Conservation (phyloP, 2,888 invertebrate species). For the Acrobeloides nanus region DNA sequence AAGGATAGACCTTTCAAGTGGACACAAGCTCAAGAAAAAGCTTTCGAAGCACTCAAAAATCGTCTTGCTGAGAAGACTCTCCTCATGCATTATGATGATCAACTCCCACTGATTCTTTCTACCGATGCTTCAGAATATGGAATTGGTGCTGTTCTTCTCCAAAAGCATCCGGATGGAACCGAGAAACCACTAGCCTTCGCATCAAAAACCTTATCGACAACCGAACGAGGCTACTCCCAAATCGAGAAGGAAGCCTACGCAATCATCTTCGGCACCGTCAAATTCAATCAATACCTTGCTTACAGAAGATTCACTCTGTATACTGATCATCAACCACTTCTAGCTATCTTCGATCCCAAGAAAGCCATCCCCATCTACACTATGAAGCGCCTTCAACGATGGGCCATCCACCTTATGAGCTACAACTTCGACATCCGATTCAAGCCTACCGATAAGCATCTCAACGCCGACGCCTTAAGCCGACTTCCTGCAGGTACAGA, state of each 20-base stretch:
- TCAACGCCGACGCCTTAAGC: slow-evolving; percentile 54
- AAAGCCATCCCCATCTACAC: slow-evolving; percentile 11
- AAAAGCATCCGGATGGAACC: slow-evolving; percentile 28
- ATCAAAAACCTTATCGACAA: slow-evolving; percentile 25
- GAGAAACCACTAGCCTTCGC: slow-evolving; percentile 34
- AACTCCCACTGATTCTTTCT: slow-evolving; percentile 16
- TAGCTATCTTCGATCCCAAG: slow-evolving; percentile 23
- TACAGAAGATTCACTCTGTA: slow-evolving; percentile 50
- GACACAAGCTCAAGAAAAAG: neutral
- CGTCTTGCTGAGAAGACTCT: neutral
- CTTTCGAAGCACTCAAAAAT: neutral
- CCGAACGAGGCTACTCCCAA: slow-evolving; percentile 55
- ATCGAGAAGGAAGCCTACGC: slow-evolving; percentile 55
- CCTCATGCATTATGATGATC: slow-evolving; percentile 24
- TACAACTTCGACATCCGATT: slow-evolving; percentile 54
- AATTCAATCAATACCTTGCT: slow-evolving; percentile 56
- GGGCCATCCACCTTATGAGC: slow-evolving; percentile 55
- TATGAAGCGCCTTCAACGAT: slow-evolving; percentile 51
- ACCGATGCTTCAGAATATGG: slow-evolving; percentile 30
- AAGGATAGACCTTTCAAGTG: neutral
- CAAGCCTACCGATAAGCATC: slow-evolving; percentile 53
- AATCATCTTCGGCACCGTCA: slow-evolving; percentile 53
- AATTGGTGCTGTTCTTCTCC: slow-evolving; percentile 34
- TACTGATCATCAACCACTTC: slow-evolving; percentile 56
- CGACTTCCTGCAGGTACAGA: slow-evolving; percentile 29